A percentile compares a stretch with the other conserved stretches of the same genome.
phyloP scores from a whole-genome alignment of 2,797 vertebrate species.

The Ispidina lecontei region DNA sequence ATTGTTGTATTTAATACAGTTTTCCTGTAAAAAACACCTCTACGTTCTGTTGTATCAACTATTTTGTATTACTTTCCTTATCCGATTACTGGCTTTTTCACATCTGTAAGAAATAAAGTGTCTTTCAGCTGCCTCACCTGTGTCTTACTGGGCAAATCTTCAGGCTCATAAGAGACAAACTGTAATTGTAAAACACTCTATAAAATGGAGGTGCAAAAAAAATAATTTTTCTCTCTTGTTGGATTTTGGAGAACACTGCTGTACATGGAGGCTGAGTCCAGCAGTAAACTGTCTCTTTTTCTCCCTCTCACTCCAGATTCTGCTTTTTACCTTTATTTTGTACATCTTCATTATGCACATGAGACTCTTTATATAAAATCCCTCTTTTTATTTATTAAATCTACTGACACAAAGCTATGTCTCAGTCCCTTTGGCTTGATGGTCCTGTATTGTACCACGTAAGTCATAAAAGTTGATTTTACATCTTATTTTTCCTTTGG shows the following conservation, averaged over 20 bases:
- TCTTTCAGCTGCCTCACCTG: background rate
- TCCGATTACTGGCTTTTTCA: background rate
- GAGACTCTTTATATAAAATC: background rate
- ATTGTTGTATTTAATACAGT: background rate
- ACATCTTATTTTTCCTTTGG: background rate
- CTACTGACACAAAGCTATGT: background rate
- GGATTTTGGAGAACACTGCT: background rate
- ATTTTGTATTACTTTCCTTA: conserved; percentile 3
- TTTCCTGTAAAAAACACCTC: background rate
- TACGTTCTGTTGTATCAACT: background rate
- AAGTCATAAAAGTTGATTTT: background rate
- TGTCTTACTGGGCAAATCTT: background rate
- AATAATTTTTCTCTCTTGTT: background rate
- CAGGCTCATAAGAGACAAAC: background rate
- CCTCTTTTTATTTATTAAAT: no score
- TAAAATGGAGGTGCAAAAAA: background rate
- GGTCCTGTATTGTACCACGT: background rate
- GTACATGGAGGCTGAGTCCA: background rate
- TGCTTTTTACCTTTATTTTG: background rate
- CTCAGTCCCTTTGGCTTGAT: background rate
- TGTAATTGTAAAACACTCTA: background rate
- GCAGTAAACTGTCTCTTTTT: background rate
- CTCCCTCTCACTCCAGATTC: background rate
- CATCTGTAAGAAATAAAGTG: conserved; percentile 40
- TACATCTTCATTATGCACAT: background rate